Evolutionary conservation across 2,888 invertebrate genomes (phyloP).

Genomic region (Polyommatus icarus): DNA sequence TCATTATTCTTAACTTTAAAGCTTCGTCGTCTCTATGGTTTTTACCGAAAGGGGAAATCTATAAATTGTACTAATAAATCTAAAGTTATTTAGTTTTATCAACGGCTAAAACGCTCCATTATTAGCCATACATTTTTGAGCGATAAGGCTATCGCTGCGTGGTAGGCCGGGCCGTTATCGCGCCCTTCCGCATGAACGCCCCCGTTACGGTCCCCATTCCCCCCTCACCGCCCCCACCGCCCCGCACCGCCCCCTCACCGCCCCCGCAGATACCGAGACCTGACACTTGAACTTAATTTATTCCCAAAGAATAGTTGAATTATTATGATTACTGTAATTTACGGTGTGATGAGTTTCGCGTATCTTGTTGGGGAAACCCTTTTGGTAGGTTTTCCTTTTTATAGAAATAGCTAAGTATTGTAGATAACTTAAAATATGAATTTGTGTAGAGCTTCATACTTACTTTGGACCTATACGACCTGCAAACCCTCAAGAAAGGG

Average conservation of each 20-base stretch:
- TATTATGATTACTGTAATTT: conserved; percentile 25
- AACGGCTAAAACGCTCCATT: conserved; percentile 57
- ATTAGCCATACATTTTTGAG: conserved; percentile 75
- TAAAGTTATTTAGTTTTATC: conserved; percentile 35
- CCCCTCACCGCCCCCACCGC: conserved; percentile 44
- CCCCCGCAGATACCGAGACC: conserved; percentile 61
- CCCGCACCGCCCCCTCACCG: conserved; percentile 41
- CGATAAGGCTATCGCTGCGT: conserved; percentile 75
- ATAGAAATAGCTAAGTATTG: no score
- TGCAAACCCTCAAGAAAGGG: no score
- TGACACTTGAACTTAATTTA: conserved; percentile 77
- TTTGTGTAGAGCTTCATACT: no score
- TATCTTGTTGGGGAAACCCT: not conserved
- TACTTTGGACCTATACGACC: no score
- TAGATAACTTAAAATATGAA: no score
- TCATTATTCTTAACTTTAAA: no score
- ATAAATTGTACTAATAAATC: conserved; percentile 32
- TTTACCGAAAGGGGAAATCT: not conserved
- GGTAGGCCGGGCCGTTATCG: conserved; percentile 78
- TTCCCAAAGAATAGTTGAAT: conserved; percentile 48
- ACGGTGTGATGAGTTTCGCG: not conserved
- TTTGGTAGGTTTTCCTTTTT: not conserved
- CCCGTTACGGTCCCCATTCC: conserved; percentile 61
- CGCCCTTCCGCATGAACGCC: conserved; percentile 79
- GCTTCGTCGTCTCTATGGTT: not conserved